Evolutionary conservation across 2,888 invertebrate genomes (phyloP).

Genomic region (Mayetiola destructor): DNA sequence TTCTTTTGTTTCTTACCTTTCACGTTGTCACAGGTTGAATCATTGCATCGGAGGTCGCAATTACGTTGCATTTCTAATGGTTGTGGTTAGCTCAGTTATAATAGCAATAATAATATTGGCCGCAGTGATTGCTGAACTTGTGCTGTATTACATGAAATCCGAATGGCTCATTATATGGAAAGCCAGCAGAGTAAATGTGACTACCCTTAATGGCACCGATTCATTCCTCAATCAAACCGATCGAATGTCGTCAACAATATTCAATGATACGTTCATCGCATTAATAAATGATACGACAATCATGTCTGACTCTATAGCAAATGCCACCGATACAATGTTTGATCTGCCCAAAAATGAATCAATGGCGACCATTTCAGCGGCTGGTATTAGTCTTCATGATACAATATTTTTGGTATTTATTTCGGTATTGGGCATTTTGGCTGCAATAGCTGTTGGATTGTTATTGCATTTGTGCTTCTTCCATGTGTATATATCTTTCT

Average conservation of each 20-base stretch:
- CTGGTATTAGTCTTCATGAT: constrained; percentile 37
- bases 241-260: constrained; percentile 15
- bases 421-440: constrained; percentile 48
- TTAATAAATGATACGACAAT: constrained; percentile 13
- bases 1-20: constrained; percentile 93
- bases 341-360: not conserved
- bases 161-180: constrained; percentile 39
- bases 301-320: not conserved
- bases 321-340: not conserved
- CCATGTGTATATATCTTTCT: constrained; percentile 69
- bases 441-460: constrained; percentile 61
- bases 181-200: constrained; percentile 11
- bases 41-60: constrained; percentile 89
- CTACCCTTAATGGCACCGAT: constrained; percentile 14
- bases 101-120: constrained; percentile 54
- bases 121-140: constrained; percentile 54
- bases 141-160: constrained; percentile 46
- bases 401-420: constrained; percentile 46
- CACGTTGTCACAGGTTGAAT: constrained; percentile 98
- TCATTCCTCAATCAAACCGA: constrained; percentile 15
- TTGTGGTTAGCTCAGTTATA: constrained; percentile 62
- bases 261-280: constrained; percentile 17
- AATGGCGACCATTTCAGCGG: constrained; percentile 19
- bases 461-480: constrained; percentile 75
- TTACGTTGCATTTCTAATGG: constrained; percentile 69